These are phyloP conservation scores for Pitangus sulphuratus DNA, from an alignment of 2,797 vertebrate genomes.

Conservation along the genomic window DNA sequence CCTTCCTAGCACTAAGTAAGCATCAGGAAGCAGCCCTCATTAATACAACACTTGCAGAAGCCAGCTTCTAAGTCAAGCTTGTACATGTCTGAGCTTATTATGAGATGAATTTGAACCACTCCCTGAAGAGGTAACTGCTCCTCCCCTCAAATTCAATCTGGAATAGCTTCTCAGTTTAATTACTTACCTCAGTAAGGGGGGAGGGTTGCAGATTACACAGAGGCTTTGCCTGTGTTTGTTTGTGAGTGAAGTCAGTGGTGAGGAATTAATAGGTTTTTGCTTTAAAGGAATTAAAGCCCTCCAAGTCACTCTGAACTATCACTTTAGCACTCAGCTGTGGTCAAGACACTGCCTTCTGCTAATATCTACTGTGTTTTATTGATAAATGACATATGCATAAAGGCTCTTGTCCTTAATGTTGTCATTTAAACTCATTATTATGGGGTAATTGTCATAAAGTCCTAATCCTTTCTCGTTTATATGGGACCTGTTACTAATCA, in stretches of 20 bases:
- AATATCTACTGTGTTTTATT: not conserved
- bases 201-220: not conserved
- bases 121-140: not conserved
- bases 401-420: not conserved
- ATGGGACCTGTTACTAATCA: not conserved
- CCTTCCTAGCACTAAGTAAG: not conserved
- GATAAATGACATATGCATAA: not conserved
- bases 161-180: not conserved
- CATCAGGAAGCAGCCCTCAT: conserved; percentile 40
- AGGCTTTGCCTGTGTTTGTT: not conserved
- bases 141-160: not conserved
- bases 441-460: not conserved
- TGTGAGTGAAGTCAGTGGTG: not conserved
- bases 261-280: not conserved
- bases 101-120: not conserved
- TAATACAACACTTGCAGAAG: conserved; percentile 23
- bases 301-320: not conserved
- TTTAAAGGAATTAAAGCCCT: not conserved
- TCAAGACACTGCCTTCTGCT: not conserved
- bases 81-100: not conserved
- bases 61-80: conserved; percentile 20
- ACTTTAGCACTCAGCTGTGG: not conserved
- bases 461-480: not conserved
- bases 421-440: not conserved
- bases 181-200: not conserved